Percentiles rank a stretch among this genome's conserved stretches.
These are phyloP conservation scores for Semaprochilodus insignis DNA, from an alignment of 2,797 vertebrate species.

Conservation along the genomic window DNA sequence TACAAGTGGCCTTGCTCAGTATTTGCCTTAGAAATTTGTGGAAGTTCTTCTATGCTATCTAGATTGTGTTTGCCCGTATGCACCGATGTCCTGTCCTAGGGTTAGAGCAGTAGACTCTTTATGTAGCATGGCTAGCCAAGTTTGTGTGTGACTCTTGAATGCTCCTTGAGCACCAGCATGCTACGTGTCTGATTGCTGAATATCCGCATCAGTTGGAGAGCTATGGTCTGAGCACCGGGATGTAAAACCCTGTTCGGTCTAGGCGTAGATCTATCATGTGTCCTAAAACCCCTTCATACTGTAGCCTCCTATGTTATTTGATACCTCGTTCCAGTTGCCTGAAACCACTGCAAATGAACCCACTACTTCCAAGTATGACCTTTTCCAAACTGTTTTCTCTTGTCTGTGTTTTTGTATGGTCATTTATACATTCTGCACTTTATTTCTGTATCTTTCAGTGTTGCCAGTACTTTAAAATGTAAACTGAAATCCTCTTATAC, in stretches of 20 bases:
- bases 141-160: constrained; percentile 40
- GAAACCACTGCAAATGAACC: constrained; percentile 47
- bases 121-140: constrained; percentile 49
- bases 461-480: constrained; percentile 21
- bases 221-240: background rate
- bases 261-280: background rate
- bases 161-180: constrained; percentile 48
- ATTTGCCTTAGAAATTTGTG: constrained; percentile 28
- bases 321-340: constrained; percentile 49
- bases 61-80: constrained; percentile 36
- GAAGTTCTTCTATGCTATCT: constrained; percentile 20
- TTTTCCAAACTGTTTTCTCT: constrained; percentile 23
- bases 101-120: constrained; percentile 27
- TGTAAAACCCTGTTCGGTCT: constrained; percentile 13
- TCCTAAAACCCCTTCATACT: constrained; percentile 14
- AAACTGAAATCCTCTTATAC: background rate
- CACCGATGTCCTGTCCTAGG: constrained; percentile 27
- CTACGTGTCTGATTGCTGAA: background rate
- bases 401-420: constrained; percentile 20
- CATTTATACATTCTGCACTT: constrained; percentile 60
- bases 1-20: constrained; percentile 52
- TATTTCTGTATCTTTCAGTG: constrained; percentile 46
- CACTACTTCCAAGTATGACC: constrained; percentile 37
- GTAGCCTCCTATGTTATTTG: constrained; percentile 27
- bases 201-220: background rate